Conservation (phyloP, 2,797 vertebrate species). For the Sebastes matsubarae region DNA sequence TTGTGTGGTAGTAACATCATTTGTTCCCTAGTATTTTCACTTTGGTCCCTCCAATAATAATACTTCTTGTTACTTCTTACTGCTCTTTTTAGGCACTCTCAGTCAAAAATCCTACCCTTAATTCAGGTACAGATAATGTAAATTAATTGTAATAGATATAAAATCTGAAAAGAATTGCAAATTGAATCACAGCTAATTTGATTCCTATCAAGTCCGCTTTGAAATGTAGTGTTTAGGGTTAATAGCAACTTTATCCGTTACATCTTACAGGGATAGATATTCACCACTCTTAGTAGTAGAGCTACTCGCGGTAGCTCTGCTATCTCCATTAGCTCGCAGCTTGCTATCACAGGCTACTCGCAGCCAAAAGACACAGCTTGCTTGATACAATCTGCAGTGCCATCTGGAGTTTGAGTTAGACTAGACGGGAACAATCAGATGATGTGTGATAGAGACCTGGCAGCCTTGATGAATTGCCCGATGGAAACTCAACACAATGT, state of each 20-base stretch:
- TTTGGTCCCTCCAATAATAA: too few species aligned
- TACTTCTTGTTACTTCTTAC: not conserved
- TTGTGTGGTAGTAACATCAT: not conserved
- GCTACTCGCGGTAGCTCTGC: not conserved
- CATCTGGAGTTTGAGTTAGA: conserved; percentile 28
- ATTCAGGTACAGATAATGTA: not conserved
- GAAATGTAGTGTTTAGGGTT: not conserved
- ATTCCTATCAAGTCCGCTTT: not conserved
- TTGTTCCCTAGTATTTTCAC: not conserved
- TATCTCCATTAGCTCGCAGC: not conserved
- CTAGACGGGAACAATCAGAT: conserved; percentile 15
- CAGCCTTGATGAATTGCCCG: not conserved
- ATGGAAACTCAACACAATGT: not conserved
- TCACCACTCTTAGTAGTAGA: not conserved
- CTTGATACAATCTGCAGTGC: conserved; percentile 10
- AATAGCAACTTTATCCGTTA: not conserved
- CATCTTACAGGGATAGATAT: not conserved
- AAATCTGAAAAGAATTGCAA: not conserved
- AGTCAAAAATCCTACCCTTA: not conserved
- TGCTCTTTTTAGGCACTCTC: not conserved
- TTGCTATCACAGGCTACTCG: not conserved
- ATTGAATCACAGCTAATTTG: not conserved
- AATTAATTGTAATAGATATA: not conserved
- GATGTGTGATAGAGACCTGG: not conserved
- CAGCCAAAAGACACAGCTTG: conserved; percentile 16